A percentile compares a stretch with the other conserved stretches of the same genome.
Conservation (phyloP, 2,797 vertebrate genomes). For the Orestias chungarensis region DNA sequence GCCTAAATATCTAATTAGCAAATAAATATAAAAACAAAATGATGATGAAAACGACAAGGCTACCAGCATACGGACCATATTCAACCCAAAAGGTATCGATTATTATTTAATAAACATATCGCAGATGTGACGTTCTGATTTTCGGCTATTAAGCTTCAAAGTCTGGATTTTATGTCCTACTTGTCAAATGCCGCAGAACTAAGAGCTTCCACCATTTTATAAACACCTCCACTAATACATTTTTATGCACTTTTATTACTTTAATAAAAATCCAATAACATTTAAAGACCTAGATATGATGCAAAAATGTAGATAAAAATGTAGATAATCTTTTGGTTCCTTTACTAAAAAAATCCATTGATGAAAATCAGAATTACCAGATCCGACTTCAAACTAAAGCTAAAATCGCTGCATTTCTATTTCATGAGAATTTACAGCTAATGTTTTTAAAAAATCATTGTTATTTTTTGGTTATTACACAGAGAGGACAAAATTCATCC, state of each 20-base stretch:
- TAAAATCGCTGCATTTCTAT: neutral
- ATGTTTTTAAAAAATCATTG: neutral
- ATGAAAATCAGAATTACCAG: neutral
- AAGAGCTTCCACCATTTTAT: neutral
- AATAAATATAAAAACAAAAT: neutral
- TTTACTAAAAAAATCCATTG: neutral
- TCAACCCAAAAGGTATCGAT: neutral
- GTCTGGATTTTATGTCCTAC: neutral
- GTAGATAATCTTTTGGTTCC: neutral
- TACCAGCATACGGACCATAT: neutral
- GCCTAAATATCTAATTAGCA: neutral
- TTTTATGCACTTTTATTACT: neutral
- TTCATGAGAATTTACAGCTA: neutral
- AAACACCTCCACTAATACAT: neutral
- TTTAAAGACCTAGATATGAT: neutral
- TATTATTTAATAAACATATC: neutral
- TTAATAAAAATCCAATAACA: neutral
- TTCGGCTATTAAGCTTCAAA: no score
- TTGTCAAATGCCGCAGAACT: neutral
- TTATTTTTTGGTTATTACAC: neutral
- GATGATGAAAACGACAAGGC: neutral
- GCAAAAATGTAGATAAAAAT: neutral
- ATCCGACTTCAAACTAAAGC: neutral
- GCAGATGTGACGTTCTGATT: no score
- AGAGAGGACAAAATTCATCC: neutral